These are phyloP conservation scores for Pseudorhombus dupliciocellatus DNA, from an alignment of 2,113 vertebrate genomes.

Conservation along the genomic window DNA sequence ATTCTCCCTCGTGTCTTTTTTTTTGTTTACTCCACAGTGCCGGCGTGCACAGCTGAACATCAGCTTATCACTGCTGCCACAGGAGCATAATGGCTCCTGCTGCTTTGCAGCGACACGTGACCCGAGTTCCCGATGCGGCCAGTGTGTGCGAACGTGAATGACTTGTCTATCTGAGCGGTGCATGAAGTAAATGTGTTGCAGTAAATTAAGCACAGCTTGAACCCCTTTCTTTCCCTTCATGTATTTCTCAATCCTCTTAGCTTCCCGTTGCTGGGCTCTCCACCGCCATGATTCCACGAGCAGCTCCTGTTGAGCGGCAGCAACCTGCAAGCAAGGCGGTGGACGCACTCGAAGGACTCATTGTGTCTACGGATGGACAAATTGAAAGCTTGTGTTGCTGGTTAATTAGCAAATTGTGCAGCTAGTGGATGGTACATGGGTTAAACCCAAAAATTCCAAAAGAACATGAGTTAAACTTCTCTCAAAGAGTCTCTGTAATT, in stretches of 20 bases:
- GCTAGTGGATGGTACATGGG: no score
- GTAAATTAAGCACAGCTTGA: slow-evolving; percentile 38
- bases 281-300: not conserved
- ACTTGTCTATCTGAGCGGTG: not conserved
- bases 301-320: not conserved
- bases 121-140: slow-evolving; percentile 5
- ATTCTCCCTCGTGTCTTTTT: not conserved
- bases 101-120: slow-evolving; percentile 38
- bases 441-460: no score
- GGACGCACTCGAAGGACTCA: not conserved
- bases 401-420: no score
- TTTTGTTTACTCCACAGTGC: not conserved
- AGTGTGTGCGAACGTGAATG: slow-evolving; percentile 2
- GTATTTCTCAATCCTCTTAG: slow-evolving; percentile 12
- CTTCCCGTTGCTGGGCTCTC: not conserved
- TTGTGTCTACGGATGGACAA: not conserved
- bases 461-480: no score
- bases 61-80: slow-evolving; percentile 19
- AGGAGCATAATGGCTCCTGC: slow-evolving; percentile 24
- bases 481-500: no score
- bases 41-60: slow-evolving; percentile 27
- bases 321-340: not conserved
- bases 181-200: not conserved
- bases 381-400: no score
- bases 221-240: slow-evolving; percentile 6